Evolutionary conservation across 2,888 invertebrate genomes (phyloP).

Genomic region (Plusia festucae): DNA sequence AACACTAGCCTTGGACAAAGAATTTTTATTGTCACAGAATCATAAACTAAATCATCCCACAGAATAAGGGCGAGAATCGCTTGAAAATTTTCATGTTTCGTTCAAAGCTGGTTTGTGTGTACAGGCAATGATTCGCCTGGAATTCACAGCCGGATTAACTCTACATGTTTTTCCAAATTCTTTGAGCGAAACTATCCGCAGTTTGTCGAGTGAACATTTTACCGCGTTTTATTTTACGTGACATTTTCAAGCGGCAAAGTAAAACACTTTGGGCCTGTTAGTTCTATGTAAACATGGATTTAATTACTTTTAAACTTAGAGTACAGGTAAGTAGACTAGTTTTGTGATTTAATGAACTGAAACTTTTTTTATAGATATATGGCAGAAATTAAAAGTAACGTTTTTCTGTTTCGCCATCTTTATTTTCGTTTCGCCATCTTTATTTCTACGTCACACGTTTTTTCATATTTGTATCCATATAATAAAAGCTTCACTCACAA

Average conservation of each 20-base stretch:
- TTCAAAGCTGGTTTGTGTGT: slow-evolving; percentile 12
- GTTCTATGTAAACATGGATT: neutral
- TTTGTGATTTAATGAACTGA: too few relatives aligned
- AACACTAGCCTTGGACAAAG: slow-evolving; percentile 41
- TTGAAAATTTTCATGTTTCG: slow-evolving; percentile 6
- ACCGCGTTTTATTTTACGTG: slow-evolving; percentile 5
- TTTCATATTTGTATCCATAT: too few relatives aligned
- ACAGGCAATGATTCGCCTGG: slow-evolving; percentile 20
- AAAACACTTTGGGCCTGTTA: neutral
- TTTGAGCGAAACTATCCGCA: slow-evolving; percentile 23
- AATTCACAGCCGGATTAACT: slow-evolving; percentile 49
- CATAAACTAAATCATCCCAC: neutral
- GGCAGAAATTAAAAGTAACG: too few relatives aligned
- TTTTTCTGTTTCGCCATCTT: too few relatives aligned
- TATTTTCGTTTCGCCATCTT: too few relatives aligned
- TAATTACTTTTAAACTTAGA: neutral
- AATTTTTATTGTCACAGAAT: slow-evolving; percentile 27
- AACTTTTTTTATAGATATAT: too few relatives aligned
- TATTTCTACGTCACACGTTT: too few relatives aligned
- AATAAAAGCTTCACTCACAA: too few relatives aligned
- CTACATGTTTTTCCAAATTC: slow-evolving; percentile 48
- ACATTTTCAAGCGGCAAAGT: neutral
- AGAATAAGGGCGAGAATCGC: slow-evolving; percentile 19
- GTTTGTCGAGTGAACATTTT: slow-evolving; percentile 17
- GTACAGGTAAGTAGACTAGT: neutral